Evolutionary conservation across 2,797 vertebrate genomes (phyloP).

Genomic region (Holocentrus rufus): DNA sequence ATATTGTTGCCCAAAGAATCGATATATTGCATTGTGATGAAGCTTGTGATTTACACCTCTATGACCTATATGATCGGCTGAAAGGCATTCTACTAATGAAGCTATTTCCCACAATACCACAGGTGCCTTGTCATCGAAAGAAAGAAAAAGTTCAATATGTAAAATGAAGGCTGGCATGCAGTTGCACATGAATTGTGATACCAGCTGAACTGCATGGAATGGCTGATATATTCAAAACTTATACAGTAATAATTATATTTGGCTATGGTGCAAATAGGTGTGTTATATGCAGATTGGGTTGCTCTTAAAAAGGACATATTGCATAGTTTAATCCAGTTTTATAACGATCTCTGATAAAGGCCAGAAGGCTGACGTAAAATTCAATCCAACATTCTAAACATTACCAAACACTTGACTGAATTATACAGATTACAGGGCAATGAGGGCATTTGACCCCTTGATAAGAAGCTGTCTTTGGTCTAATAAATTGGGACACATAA

Average conservation of each 20-base stretch:
- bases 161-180: not conserved
- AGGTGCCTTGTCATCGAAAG: too few relatives aligned
- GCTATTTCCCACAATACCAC: too few relatives aligned
- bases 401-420: not conserved
- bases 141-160: constrained; percentile 2
- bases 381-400: too few relatives aligned
- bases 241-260: too few relatives aligned
- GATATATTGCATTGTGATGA: too few relatives aligned
- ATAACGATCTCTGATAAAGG: constrained; percentile 3
- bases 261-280: too few relatives aligned
- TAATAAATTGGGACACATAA: constrained; percentile 10
- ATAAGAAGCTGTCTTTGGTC: constrained; percentile 21
- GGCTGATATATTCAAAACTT: too few relatives aligned
- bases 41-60: too few relatives aligned
- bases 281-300: not conserved
- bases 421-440: constrained; percentile 12
- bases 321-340: not conserved
- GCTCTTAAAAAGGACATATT: not conserved
- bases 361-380: constrained; percentile 7
- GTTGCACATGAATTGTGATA: too few relatives aligned
- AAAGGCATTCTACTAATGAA: not conserved
- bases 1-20: too few relatives aligned
- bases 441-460: not conserved
- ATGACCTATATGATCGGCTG: not conserved
- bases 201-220: too few relatives aligned